These are phyloP conservation scores for Drosophila cognata DNA, from an alignment of 2,888 invertebrate genomes.

Conservation along the genomic window DNA sequence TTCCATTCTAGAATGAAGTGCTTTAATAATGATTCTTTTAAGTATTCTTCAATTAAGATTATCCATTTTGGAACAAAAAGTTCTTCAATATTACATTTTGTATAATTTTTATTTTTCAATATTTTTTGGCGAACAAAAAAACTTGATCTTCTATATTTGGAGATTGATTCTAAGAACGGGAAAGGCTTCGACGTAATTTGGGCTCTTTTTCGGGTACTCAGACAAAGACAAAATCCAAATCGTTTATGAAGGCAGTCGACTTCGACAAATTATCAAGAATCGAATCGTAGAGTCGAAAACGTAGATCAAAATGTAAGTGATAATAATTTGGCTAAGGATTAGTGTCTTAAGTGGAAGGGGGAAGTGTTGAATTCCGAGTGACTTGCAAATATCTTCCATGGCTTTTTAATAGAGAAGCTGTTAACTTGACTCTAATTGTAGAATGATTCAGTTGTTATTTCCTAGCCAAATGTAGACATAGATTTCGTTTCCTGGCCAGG, in stretches of 20 bases:
- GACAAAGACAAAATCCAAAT: background rate
- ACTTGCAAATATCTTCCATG: constrained; percentile 51
- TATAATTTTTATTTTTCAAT: no score
- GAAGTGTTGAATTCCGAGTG: constrained; percentile 40
- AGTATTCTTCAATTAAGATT: background rate
- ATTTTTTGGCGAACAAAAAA: background rate
- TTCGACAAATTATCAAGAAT: constrained; percentile 26
- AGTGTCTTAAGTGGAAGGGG: constrained; percentile 40
- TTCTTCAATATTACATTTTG: background rate
- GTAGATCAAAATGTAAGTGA: constrained; percentile 33
- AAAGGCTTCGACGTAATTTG: constrained; percentile 6
- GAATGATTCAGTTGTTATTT: constrained; percentile 66
- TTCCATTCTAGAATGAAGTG: background rate
- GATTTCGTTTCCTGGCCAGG: constrained; percentile 18
- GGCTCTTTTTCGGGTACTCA: constrained; percentile 1
- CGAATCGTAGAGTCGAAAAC: constrained; percentile 22
- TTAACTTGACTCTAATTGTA: constrained; percentile 73
- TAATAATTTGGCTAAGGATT: constrained; percentile 59
- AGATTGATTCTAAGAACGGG: background rate
- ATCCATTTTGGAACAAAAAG: background rate
- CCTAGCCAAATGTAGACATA: constrained; percentile 57
- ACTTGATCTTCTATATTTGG: background rate
- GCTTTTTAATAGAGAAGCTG: constrained; percentile 67
- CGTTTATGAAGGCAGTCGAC: constrained; percentile 25
- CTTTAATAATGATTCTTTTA: background rate